A percentile compares a stretch with the other conserved stretches of the same genome.
Evolutionary conservation across 2,888 invertebrate genomes (phyloP).

Genomic region (Polydrusus cervinus): DNA sequence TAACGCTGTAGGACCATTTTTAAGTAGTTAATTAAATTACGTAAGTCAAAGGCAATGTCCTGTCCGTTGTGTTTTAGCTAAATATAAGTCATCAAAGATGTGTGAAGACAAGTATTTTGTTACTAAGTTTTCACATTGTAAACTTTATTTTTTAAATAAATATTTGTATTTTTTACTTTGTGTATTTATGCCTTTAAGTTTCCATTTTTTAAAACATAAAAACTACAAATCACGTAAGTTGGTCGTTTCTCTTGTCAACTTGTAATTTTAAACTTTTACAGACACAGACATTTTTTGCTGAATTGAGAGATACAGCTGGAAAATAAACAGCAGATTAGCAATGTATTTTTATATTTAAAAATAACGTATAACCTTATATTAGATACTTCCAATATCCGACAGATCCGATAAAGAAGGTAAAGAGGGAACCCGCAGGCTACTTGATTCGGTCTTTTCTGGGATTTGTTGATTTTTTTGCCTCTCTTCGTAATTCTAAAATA

Average conservation of each 20-base stretch:
- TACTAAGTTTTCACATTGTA: constrained; percentile 22
- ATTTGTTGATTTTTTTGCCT: constrained; percentile 42
- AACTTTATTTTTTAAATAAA: constrained; percentile 33
- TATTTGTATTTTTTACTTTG: constrained; percentile 27
- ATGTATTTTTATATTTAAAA: no score
- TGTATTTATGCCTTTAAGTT: constrained; percentile 11
- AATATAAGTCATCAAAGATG: constrained; percentile 1
- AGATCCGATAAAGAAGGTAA: no score
- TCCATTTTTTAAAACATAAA: no score
- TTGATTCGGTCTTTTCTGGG: constrained; percentile 20
- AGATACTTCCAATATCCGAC: no score
- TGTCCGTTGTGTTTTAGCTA: constrained; percentile 9
- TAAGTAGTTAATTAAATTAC: constrained; percentile 14
- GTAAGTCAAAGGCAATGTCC: neutral
- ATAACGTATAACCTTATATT: no score
- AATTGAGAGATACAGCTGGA: no score
- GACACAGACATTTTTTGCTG: no score
- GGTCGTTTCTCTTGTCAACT: no score
- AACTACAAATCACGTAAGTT: no score
- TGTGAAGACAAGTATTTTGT: constrained; percentile 24
- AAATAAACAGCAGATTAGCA: no score
- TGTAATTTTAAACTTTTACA: no score
- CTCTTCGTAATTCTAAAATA: constrained; percentile 48
- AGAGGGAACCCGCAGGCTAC: neutral
- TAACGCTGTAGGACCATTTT: constrained; percentile 21